Conservation (phyloP, 2,888 invertebrate genomes). For the Machimus rusticus region DNA sequence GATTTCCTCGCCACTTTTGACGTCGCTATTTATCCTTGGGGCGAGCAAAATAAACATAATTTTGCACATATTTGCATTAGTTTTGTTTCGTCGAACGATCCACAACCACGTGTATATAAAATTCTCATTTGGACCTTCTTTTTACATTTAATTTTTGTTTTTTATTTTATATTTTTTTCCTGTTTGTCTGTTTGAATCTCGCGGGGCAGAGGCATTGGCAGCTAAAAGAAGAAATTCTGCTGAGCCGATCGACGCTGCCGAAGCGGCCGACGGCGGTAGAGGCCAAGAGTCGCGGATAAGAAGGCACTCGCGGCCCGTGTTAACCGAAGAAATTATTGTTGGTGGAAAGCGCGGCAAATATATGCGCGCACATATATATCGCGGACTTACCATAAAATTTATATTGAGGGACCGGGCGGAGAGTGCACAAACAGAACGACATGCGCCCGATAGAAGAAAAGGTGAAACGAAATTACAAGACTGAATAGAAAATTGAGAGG, state of each 20-base stretch:
- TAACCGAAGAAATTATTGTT: conserved; percentile 31
- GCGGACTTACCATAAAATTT: conserved; percentile 31
- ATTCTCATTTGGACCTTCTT: not conserved
- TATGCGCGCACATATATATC: conserved; percentile 11
- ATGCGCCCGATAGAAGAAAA: conserved; percentile 23
- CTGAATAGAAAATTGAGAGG: conserved; percentile 38
- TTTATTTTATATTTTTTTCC: not conserved
- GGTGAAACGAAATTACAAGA: conserved; percentile 37
- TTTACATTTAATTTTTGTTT: not conserved
- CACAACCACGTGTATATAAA: not conserved
- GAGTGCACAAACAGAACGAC: conserved; percentile 11
- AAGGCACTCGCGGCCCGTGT: not conserved
- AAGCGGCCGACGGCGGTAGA: not conserved
- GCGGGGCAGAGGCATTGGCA: not conserved
- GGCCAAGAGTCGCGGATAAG: conserved; percentile 8
- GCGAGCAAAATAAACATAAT: conserved; percentile 31
- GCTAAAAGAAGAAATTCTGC: not conserved
- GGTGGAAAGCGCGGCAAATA: conserved; percentile 25
- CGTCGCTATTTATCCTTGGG: conserved; percentile 30
- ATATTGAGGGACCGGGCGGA: conserved; percentile 7
- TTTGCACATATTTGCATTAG: conserved; percentile 28
- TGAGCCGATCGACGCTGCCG: not conserved
- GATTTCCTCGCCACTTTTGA: conserved; percentile 2
- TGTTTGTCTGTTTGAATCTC: not conserved
- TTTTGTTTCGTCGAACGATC: not conserved